These are phyloP conservation scores for Hypercompe scribonia DNA, from an alignment of 2,888 invertebrate genomes.

Conservation along the genomic window DNA sequence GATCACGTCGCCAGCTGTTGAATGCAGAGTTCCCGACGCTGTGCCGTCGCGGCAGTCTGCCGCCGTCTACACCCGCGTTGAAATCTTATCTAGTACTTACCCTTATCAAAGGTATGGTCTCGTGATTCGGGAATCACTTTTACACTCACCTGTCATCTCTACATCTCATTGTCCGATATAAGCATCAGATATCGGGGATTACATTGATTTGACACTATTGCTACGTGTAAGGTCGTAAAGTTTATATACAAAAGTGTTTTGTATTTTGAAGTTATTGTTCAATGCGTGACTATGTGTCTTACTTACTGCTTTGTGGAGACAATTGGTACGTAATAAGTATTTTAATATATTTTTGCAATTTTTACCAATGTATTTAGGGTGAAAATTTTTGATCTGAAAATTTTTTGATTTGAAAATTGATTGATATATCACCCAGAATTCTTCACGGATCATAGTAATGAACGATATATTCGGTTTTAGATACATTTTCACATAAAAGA, in stretches of 20 bases:
- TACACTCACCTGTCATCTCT: conserved; percentile 50
- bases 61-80: conserved; percentile 56
- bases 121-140: conserved; percentile 64
- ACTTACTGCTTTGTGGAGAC: conserved; percentile 17
- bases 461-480: neutral
- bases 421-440: neutral
- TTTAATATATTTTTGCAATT: neutral
- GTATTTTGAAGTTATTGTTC: conserved; percentile 44
- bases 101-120: conserved; percentile 73
- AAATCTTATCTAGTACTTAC: conserved; percentile 68
- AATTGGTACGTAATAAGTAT: conserved; percentile 40
- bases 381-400: too few relatives aligned
- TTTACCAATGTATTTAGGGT: neutral
- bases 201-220: conserved; percentile 57
- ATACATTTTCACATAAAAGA: too few relatives aligned
- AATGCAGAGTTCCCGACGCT: conserved; percentile 54
- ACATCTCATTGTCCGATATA: conserved; percentile 47
- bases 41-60: conserved; percentile 63
- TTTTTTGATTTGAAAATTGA: too few relatives aligned
- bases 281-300: conserved; percentile 49
- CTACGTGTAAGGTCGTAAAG: conserved; percentile 44
- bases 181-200: conserved; percentile 57
- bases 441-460: neutral
- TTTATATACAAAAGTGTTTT: conserved; percentile 49
- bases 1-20: conserved; percentile 66